Base-by-base conservation (phyloP, 2,113 vertebrate genomes). In the Notiomystis cincta region DNA sequence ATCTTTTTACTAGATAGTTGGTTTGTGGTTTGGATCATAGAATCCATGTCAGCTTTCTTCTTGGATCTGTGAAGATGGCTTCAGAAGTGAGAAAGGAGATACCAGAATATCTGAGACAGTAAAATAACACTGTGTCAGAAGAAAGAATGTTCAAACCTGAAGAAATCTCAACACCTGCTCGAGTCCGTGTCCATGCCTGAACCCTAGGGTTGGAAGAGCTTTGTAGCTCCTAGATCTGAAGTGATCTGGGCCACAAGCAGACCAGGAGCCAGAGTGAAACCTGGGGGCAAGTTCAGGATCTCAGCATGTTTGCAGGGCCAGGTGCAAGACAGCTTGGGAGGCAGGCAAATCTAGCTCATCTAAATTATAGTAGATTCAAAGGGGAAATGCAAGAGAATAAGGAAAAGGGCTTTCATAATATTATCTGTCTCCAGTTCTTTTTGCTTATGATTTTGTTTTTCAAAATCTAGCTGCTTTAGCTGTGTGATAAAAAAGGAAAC, bases 321-420 rank as follows among this genome's bases (percentile, higher is more conserved):
- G 23, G 10, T 58, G 23, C 31, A 56, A 42, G 7, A n/a, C 21
- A 64, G 19, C 7, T 11, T 58, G n/a, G 4, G 10, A 88, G 10
- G 13, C 6, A 88, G 10, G 13, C 6, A 89, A 86, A 64, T 57
- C 24, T 12, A 53, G 2, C 6, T 82, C 4, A n/a, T 38, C 22
- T 50, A 64, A 31, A 28, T 20, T 57, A 18, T 15, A 66, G 31
- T 5, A 48, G 6, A 40, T 82, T 83, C 40, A 65, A 27, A 76
- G 30, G 12, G 11, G 8, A 81, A 60, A 7, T 2, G 2, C 19
- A 89, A 42, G 17, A 56, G 14, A 51, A 47, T 75, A 75, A 58
- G 10, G 1, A 82, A 16, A 0, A 0, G 51, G 31, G 1, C 15
- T 78, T 64, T 66, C 16, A 20, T 30, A 37, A 16, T 22, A 8